phyloP scores from a whole-genome alignment of 2,888 invertebrate species.

The Epirrita christyi region DNA sequence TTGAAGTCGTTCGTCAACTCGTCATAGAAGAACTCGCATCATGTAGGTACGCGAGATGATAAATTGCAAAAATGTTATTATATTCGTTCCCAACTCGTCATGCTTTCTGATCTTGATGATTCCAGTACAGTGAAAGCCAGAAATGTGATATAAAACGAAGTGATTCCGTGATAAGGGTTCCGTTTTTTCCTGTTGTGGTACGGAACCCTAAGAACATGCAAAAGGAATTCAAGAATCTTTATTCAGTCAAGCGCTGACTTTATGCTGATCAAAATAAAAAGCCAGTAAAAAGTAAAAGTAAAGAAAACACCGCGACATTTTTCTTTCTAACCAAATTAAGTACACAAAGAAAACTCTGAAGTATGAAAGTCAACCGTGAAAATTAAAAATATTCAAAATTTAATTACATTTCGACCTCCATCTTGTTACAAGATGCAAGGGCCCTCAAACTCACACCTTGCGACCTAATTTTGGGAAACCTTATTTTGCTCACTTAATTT shows the following conservation, averaged over 20 bases:
- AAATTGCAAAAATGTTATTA: no score
- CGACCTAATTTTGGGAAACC: constrained; percentile 75
- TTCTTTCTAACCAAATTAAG: constrained; percentile 50
- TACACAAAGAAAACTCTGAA: constrained; percentile 49
- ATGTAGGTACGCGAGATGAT: no score
- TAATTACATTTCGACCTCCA: constrained; percentile 66
- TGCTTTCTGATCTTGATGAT: no score
- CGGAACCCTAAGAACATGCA: no score
- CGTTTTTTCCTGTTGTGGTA: no score
- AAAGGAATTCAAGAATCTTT: not conserved
- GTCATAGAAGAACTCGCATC: no score
- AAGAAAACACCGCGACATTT: constrained; percentile 43
- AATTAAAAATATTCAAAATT: constrained; percentile 70
- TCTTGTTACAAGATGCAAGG: constrained; percentile 63
- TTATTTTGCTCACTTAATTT: constrained; percentile 82
- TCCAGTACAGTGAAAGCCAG: no score
- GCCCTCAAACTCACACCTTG: constrained; percentile 61
- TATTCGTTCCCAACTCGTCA: no score
- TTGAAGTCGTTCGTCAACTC: no score
- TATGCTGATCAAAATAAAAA: constrained; percentile 6
- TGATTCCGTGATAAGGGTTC: no score
- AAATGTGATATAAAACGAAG: no score
- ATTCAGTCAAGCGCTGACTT: no score
- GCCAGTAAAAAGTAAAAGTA: constrained; percentile 20
- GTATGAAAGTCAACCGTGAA: constrained; percentile 50